Conservation (phyloP, 2,888 invertebrate species). For the Beris chalybata region DNA sequence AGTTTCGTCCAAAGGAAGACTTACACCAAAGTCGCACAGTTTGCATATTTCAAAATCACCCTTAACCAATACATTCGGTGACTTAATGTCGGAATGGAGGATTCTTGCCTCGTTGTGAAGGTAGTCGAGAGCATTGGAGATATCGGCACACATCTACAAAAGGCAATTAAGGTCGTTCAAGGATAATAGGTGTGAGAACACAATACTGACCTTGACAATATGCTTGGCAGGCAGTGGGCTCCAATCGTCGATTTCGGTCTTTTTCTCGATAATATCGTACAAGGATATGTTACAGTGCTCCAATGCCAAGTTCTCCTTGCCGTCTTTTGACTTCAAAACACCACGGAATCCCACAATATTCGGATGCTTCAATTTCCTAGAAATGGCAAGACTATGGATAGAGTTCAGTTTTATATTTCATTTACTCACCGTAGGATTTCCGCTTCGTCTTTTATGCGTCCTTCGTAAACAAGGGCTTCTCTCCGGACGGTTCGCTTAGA, state of each 20-base stretch:
- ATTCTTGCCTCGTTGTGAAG: constrained; percentile 71
- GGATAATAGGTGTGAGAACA: background rate
- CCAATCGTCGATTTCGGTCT: constrained; percentile 53
- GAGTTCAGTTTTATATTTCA: background rate
- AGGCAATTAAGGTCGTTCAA: background rate
- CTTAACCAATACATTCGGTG: constrained; percentile 77
- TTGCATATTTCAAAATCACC: constrained; percentile 75
- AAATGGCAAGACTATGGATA: background rate
- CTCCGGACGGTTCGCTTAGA: constrained; percentile 58
- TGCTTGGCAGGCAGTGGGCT: constrained; percentile 63
- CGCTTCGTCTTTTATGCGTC: constrained; percentile 71
- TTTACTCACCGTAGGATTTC: constrained; percentile 61
- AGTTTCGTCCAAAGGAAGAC: constrained; percentile 67
- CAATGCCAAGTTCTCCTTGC: constrained; percentile 69
- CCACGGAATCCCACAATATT: constrained; percentile 79
- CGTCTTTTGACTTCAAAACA: constrained; percentile 52
- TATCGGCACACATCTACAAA: constrained; percentile 63
- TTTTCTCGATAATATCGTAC: constrained; percentile 76
- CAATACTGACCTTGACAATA: constrained; percentile 61
- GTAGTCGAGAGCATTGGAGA: constrained; percentile 73
- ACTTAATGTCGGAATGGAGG: constrained; percentile 83
- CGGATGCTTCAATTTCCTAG: constrained; percentile 68
- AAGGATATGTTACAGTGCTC: constrained; percentile 75
- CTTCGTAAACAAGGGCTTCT: constrained; percentile 49
- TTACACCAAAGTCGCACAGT: constrained; percentile 85